Percentiles rank a stretch among this genome's conserved stretches.
Evolutionary conservation across 2,888 invertebrate species (phyloP).

Genomic region (Epistrophe eligans): DNA sequence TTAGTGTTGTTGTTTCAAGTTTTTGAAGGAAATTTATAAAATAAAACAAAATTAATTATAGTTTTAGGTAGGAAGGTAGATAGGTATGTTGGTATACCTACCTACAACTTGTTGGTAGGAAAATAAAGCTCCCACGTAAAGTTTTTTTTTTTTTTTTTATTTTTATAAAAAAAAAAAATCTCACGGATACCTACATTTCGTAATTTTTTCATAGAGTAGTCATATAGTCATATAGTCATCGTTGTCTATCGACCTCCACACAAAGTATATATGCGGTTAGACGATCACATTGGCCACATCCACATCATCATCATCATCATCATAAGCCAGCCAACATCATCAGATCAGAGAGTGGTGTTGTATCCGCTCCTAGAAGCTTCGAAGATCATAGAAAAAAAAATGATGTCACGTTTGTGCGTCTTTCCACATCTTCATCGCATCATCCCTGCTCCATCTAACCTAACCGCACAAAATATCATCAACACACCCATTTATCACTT

Average conservation of each 20-base stretch:
- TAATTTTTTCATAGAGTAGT: conserved; percentile 28
- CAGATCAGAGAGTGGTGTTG: conserved; percentile 2
- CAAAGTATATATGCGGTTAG: conserved; percentile 23
- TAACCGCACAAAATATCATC: conserved; percentile 44
- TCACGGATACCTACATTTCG: conserved; percentile 32
- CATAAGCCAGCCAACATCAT: conserved; percentile 35
- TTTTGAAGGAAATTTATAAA: background rate
- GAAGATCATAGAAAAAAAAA: conserved; percentile 47
- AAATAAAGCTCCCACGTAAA: conserved; percentile 30
- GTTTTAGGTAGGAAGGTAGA: no score
- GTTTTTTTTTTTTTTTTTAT: conserved; percentile 2
- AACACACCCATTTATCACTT: conserved; percentile 62
- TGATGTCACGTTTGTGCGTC: conserved; percentile 71
- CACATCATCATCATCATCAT: conserved; percentile 43
- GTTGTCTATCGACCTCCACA: conserved; percentile 55
- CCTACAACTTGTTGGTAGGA: background rate
- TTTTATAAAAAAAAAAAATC: conserved; percentile 4
- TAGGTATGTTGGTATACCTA: no score
- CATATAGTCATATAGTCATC: conserved; percentile 58
- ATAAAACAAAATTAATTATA: background rate
- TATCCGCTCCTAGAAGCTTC: conserved; percentile 64
- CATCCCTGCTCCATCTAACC: conserved; percentile 31
- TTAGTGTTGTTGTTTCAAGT: background rate
- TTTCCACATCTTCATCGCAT: conserved; percentile 37
- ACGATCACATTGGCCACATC: conserved; percentile 35